phyloP scores from a whole-genome alignment of 2,113 vertebrate genomes.

The Periophthalmus modestus region DNA sequence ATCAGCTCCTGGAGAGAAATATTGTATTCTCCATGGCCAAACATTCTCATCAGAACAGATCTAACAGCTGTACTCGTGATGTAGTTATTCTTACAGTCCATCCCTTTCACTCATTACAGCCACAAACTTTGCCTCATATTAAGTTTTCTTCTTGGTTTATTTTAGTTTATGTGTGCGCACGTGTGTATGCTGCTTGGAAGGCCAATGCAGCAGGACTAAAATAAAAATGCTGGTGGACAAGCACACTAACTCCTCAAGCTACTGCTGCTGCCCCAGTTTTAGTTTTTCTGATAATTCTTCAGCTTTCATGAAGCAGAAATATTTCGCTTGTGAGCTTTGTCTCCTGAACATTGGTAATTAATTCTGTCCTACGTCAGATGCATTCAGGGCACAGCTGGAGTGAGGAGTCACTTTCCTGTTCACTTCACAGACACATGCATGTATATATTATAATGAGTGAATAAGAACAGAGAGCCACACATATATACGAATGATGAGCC shows the following conservation, averaged over 20 bases:
- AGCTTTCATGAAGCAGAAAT: background rate
- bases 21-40: too few relatives aligned
- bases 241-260: too few relatives aligned
- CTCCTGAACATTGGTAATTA: background rate
- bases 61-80: too few relatives aligned
- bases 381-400: background rate
- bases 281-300: too few relatives aligned
- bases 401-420: background rate
- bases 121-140: too few relatives aligned
- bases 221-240: background rate
- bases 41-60: too few relatives aligned
- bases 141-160: too few relatives aligned
- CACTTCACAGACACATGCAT: background rate
- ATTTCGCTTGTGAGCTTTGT: background rate
- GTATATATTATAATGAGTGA: background rate
- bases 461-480: background rate
- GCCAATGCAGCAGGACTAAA: background rate
- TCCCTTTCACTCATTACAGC: background rate
- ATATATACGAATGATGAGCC: background rate
- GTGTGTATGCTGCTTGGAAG: background rate
- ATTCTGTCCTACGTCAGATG: background rate
- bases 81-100: background rate
- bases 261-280: too few relatives aligned
- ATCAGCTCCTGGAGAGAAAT: background rate
- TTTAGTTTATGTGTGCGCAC: too few relatives aligned